Percentiles rank a stretch among this genome's conserved stretches.
These are phyloP conservation scores for Barypeithes pellucidus DNA, from an alignment of 2,888 invertebrate genomes.

Conservation along the genomic window DNA sequence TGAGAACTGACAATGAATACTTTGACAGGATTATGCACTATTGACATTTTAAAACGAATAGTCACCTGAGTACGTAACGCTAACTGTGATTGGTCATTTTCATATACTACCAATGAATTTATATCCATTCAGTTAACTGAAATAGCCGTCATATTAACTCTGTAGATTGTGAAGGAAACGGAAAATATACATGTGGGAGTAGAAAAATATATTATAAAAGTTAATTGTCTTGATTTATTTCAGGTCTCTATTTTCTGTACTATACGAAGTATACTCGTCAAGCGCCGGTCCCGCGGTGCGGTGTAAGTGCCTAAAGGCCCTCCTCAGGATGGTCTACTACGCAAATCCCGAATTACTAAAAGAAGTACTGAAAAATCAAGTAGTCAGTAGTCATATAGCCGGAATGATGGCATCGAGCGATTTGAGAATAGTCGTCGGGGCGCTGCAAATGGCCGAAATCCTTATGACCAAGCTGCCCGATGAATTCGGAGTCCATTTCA, in stretches of 20 bases:
- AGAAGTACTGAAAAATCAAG: slow-evolving; percentile 81
- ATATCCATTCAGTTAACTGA: too few relatives aligned
- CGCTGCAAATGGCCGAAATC: slow-evolving; percentile 97
- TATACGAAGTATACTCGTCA: slow-evolving; percentile 98
- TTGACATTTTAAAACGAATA: too few relatives aligned
- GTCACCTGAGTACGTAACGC: too few relatives aligned
- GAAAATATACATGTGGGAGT: too few relatives aligned
- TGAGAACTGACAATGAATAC: too few relatives aligned
- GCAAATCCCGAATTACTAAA: slow-evolving; percentile 90
- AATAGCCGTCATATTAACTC: too few relatives aligned
- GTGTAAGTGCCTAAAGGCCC: slow-evolving; percentile 96
- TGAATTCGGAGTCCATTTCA: slow-evolving; percentile 94
- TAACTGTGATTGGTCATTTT: too few relatives aligned
- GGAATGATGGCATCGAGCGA: slow-evolving; percentile 99
- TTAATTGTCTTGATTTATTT: neutral
- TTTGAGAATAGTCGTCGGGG: slow-evolving; percentile 96
- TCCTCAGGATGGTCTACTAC: slow-evolving; percentile 97
- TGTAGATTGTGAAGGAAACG: too few relatives aligned
- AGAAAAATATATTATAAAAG: too few relatives aligned
- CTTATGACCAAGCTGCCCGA: slow-evolving; percentile 97
- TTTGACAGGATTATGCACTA: too few relatives aligned
- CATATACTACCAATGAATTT: too few relatives aligned
- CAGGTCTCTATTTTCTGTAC: slow-evolving; percentile 88
- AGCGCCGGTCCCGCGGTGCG: slow-evolving; percentile 98
- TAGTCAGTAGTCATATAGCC: slow-evolving; percentile 96